Conservation (phyloP, 2,888 invertebrate genomes). For the Meiosimyza platycephala region DNA sequence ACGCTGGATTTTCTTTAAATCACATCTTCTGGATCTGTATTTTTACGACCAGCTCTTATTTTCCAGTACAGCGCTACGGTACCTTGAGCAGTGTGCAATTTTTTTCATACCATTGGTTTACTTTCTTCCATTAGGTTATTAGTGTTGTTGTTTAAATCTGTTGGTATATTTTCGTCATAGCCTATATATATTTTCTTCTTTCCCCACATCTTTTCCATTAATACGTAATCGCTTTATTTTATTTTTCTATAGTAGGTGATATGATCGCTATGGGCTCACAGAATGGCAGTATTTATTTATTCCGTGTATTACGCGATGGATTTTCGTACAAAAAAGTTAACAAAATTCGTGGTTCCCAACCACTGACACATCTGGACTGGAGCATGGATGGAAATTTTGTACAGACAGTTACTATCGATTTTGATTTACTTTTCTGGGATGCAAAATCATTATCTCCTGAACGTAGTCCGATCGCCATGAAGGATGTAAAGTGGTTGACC, state of each 20-base stretch:
- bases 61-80: too few relatives aligned
- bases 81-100: too few relatives aligned
- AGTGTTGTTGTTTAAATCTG: too few relatives aligned
- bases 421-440: conserved; percentile 91
- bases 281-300: conserved; percentile 84
- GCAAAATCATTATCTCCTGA: conserved; percentile 88
- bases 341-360: conserved; percentile 87
- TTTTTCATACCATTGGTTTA: too few relatives aligned
- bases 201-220: background rate
- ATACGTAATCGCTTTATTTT: background rate
- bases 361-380: conserved; percentile 90
- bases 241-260: conserved; percentile 76
- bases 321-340: conserved; percentile 91
- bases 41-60: too few relatives aligned
- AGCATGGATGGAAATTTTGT: conserved; percentile 88
- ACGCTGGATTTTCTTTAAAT: too few relatives aligned
- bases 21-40: too few relatives aligned
- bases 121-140: too few relatives aligned
- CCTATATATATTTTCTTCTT: background rate
- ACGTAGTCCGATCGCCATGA: conserved; percentile 89
- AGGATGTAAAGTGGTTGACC: conserved; percentile 90
- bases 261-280: conserved; percentile 90
- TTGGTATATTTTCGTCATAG: too few relatives aligned
- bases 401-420: conserved; percentile 90
- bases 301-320: conserved; percentile 87